Evolutionary conservation across 1,140 invertebrate genomes (phyloP).

Genomic region (Drosophila pruinosa): DNA sequence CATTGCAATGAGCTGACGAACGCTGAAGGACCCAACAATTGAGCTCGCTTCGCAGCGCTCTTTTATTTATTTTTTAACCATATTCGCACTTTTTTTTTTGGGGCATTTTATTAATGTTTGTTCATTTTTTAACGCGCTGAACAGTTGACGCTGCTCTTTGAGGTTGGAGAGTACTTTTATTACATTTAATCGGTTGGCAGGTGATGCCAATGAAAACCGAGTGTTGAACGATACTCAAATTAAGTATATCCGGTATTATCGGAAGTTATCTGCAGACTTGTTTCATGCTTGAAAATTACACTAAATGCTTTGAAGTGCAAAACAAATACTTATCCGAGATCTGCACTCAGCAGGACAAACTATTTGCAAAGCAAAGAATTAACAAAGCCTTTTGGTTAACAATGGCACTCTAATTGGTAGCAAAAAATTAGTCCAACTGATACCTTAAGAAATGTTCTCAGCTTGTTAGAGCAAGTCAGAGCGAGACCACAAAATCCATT

Average conservation of each 20-base stretch:
- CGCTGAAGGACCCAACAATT: slow-evolving; percentile 41
- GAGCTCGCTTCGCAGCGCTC: background rate
- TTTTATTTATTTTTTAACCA: slow-evolving; percentile 18
- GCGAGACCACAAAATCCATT: slow-evolving; percentile 40
- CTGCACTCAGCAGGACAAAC: no score
- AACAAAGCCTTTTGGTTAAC: background rate
- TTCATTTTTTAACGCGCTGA: slow-evolving; percentile 52
- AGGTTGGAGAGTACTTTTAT: slow-evolving; percentile 19
- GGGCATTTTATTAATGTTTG: slow-evolving; percentile 57
- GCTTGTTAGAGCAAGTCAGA: background rate
- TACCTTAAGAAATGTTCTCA: background rate
- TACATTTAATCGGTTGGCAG: slow-evolving; percentile 36
- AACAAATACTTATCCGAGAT: no score
- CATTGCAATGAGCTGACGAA: slow-evolving; percentile 73
- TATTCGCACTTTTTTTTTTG: background rate
- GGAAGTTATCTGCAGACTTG: background rate
- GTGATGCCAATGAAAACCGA: slow-evolving; percentile 2
- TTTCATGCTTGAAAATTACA: background rate
- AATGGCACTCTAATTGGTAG: background rate
- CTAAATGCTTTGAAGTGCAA: background rate
- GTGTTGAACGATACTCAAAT: slow-evolving; percentile 9
- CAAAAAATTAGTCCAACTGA: background rate
- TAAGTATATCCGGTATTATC: slow-evolving; percentile 7
- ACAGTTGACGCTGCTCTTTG: slow-evolving; percentile 5
- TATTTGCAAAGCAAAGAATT: background rate